Percentiles rank a stretch among this genome's conserved stretches.
These are phyloP conservation scores for Athrips mouffetella DNA, from an alignment of 2,888 invertebrate species.

Conservation along the genomic window DNA sequence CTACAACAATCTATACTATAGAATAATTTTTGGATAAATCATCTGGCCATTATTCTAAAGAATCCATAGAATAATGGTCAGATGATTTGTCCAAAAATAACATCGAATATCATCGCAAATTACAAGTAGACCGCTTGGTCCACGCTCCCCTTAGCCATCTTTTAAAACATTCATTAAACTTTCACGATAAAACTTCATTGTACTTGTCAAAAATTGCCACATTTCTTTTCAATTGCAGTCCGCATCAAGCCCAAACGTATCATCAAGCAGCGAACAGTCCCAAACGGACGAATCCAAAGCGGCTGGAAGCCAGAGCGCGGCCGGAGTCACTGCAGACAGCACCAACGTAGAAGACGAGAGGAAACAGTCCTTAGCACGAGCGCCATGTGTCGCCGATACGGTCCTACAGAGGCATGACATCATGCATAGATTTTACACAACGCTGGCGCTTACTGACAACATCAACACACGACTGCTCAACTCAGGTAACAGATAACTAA, in stretches of 20 bases:
- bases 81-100: too few relatives aligned
- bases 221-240: too few relatives aligned
- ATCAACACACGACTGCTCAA: slow-evolving; percentile 46
- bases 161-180: neutral
- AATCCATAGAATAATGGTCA: too few relatives aligned
- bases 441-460: slow-evolving; percentile 84
- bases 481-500: too few relatives aligned
- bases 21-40: too few relatives aligned
- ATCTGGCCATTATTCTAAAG: too few relatives aligned
- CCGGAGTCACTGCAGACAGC: slow-evolving; percentile 36
- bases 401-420: slow-evolving; percentile 87
- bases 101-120: too few relatives aligned
- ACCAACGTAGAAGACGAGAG: slow-evolving; percentile 67
- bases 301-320: slow-evolving; percentile 32
- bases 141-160: too few relatives aligned
- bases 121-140: too few relatives aligned
- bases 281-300: slow-evolving; percentile 94
- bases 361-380: slow-evolving; percentile 68
- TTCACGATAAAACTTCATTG: too few relatives aligned
- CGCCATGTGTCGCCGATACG: slow-evolving; percentile 83
- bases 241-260: slow-evolving; percentile 33
- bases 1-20: too few relatives aligned
- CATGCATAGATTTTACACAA: slow-evolving; percentile 89
- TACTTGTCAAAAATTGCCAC: too few relatives aligned
- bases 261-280: slow-evolving; percentile 47